Base-by-base conservation (phyloP, 2,888 invertebrate species). In the Melangyna quadrimaculata region DNA sequence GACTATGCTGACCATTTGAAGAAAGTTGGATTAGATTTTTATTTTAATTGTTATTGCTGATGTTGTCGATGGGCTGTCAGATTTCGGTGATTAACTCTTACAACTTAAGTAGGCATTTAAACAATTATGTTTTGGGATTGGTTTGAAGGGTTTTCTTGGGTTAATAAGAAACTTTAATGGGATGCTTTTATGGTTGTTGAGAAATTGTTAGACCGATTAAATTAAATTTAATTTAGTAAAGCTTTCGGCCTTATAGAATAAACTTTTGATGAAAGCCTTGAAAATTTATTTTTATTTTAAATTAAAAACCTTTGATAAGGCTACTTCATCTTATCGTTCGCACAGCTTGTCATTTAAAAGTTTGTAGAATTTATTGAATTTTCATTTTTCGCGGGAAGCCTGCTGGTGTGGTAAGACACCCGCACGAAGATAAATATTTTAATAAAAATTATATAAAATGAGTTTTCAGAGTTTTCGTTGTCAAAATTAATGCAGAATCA, bases 41-140 rank as follows among this genome's bases (percentile, higher is more conserved):
- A 51, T 67, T 67, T 67, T 67, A 51, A 67, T 67, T 67, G 67
- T 67, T 67, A 67, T 67, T 67, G 51, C 67, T 67, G 67, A 67
- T 67, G 67, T 67, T 48, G 67, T 67, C 67, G 67, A 67, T 67
- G 32, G 67, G 67, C 35, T 67, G 67, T 67, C 67, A 67, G 67
- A 67, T 67, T 67, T 67, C 51, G 35, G 67, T 67, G 67, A 67
- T 67, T 67, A 51, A 51, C 32, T 48, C 51, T 67, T 48, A 67
- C 35, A 51, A 67, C 67, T 67, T 67, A 67, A 67, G 67, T 51
- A 67, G 67, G 48, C 35, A 35, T 67, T 67, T 67, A 14, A 51
- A 22, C 67, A 67, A 67, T 48, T 51, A 51, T 35, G 67, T 51
- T 67, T 67, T 35, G 22, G 67, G 45, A 45, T 65, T 45, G 63